Evolutionary conservation across 2,113 vertebrate genomes (phyloP).

Genomic region (Poeciliopsis retropinna): DNA sequence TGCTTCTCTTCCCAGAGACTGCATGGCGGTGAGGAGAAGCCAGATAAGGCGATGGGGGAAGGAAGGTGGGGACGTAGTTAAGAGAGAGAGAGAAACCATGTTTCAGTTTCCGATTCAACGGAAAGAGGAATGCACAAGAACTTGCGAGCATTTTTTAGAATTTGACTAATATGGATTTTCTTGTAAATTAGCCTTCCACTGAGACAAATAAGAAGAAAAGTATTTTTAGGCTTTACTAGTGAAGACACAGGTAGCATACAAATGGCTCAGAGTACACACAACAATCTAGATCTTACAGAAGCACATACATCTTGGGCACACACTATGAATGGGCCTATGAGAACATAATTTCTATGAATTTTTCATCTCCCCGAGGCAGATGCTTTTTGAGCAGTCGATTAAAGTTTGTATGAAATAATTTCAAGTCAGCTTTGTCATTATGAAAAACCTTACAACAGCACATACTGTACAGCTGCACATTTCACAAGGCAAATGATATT

Average conservation of each 20-base stretch:
- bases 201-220: not conserved
- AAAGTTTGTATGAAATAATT: conserved; percentile 54
- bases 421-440: conserved; percentile 45
- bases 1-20: conserved; percentile 86
- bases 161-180: conserved; percentile 7
- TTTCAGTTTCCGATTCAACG: conserved; percentile 41
- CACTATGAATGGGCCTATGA: conserved; percentile 22
- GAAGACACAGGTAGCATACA: conserved; percentile 2
- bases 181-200: not conserved
- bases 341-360: conserved; percentile 35
- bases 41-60: not conserved
- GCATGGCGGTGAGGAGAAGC: conserved; percentile 24
- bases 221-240: not conserved
- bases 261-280: not conserved
- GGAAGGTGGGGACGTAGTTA: conserved; percentile 5
- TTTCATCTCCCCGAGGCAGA: conserved; percentile 37
- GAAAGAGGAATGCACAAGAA: conserved; percentile 18
- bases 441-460: conserved; percentile 45
- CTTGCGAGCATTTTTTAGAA: not conserved
- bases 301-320: conserved; percentile 16
- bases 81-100: conserved; percentile 5
- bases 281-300: not conserved
- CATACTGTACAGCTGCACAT: conserved; percentile 17
- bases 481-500: conserved; percentile 60
- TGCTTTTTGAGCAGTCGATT: conserved; percentile 38